Conservation (phyloP, 2,797 vertebrate species). For the Ctenochaetus hawaiiensis region DNA sequence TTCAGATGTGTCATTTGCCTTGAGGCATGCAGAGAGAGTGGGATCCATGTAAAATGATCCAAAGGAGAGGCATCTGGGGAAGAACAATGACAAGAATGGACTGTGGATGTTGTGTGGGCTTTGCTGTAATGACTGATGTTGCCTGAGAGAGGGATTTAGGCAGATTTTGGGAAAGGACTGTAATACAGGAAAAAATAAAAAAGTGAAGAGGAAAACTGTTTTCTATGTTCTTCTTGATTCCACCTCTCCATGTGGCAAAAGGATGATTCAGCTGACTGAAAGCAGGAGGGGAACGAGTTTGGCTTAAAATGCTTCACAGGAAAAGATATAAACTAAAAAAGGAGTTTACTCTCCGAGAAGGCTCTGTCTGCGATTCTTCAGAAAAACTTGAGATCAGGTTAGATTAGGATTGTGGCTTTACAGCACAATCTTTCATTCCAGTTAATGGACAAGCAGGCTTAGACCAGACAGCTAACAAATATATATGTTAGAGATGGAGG, state of each 20-base stretch:
- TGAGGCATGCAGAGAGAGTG: slow-evolving; percentile 61
- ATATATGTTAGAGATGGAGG: slow-evolving; percentile 44
- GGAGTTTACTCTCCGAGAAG: not conserved
- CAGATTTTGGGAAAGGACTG: slow-evolving; percentile 32
- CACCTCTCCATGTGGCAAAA: slow-evolving; percentile 44
- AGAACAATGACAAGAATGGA: slow-evolving; percentile 55
- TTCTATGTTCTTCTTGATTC: slow-evolving; percentile 51
- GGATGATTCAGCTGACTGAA: slow-evolving; percentile 50
- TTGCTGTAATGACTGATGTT: slow-evolving; percentile 57
- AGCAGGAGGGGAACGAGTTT: slow-evolving; percentile 11
- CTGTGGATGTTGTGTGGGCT: slow-evolving; percentile 63
- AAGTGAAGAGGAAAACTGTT: slow-evolving; percentile 29
- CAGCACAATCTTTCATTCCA: slow-evolving; percentile 71
- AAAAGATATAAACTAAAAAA: slow-evolving; percentile 12
- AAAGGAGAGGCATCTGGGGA: slow-evolving; percentile 49
- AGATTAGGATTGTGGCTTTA: slow-evolving; percentile 56
- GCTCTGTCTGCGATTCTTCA: slow-evolving; percentile 1
- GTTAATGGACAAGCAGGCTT: slow-evolving; percentile 74
- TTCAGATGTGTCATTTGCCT: slow-evolving; percentile 62
- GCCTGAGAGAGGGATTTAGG: slow-evolving; percentile 47
- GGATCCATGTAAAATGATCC: slow-evolving; percentile 60
- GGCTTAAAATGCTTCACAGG: slow-evolving; percentile 35
- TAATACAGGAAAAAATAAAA: slow-evolving; percentile 25
- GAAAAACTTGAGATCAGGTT: slow-evolving; percentile 45
- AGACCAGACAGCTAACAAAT: slow-evolving; percentile 67